A percentile compares a stretch with the other conserved stretches of the same genome.
Conservation (phyloP, 92 coral and sea anemone genomes). For the Hydrozoanthus gracilis region DNA sequence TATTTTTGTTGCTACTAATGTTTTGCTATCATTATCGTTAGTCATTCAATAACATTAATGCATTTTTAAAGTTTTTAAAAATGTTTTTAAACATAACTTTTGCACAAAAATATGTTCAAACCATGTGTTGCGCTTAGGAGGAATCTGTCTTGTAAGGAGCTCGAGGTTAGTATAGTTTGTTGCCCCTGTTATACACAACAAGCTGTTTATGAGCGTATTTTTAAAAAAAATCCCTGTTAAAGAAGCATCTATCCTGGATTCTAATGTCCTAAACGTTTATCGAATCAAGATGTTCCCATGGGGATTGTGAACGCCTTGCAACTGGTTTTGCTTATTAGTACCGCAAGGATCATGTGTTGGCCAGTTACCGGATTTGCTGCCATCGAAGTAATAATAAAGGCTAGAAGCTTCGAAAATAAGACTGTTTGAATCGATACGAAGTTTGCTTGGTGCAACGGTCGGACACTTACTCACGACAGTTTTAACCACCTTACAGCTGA, state of each 20-base stretch:
- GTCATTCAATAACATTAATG: too few species aligned
- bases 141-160: too few species aligned
- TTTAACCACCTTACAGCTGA: conserved; percentile 31
- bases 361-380: not conserved
- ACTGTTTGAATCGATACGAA: not conserved
- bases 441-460: conserved; percentile 1
- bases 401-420: not conserved
- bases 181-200: too few species aligned
- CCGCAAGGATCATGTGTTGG: conserved; percentile 8
- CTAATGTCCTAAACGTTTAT: not conserved
- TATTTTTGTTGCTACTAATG: too few species aligned
- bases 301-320: not conserved
- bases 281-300: not conserved
- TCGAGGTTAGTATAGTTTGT: too few species aligned
- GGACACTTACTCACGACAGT: conserved; percentile 27
- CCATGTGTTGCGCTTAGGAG: too few species aligned
- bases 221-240: too few species aligned
- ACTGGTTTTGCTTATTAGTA: not conserved
- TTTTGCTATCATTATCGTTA: too few species aligned
- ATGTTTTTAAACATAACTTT: too few species aligned
- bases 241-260: not conserved
- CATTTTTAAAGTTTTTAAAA: too few species aligned
- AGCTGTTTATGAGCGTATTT: too few species aligned
- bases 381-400: not conserved
- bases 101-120: too few species aligned